Base-by-base conservation (phyloP, 2,797 vertebrate genomes). In the Macropodus opercularis region DNA sequence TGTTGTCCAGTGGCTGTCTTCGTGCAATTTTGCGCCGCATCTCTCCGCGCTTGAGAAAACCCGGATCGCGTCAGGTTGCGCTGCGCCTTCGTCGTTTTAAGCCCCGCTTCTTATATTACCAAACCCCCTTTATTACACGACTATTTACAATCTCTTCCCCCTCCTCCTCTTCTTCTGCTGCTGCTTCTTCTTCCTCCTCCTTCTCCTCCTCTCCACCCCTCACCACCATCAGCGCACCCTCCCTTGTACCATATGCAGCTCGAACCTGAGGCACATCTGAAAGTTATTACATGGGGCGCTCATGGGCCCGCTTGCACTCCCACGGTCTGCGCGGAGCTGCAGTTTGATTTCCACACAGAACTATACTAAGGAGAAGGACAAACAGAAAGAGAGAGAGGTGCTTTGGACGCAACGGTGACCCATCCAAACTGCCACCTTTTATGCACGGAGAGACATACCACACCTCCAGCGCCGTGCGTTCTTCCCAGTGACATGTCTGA, bases 261-360 rank as follows among this genome's bases (percentile, higher is more conserved):
- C 84, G 84, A 92, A 88, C 89, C 89, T 87, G 79, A 87, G 87
- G 82, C 86, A 90, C 87, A 91, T 90, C 87, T 93, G 87, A 92
- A 92, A 93, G 79, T 92, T 92, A 89, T 92, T 91, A 91, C 72
- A 83, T 57, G 76, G 65, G 77, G 79, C 75, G 75, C 87, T 69
- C 81, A 79, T 84, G 83, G 84, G 78, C 74, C 85, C 80, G 78
- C 76, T 79, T 77, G 75, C 85, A 68, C 87, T 90, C 87, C 86
- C 89, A 81, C 83, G 73, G 83, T 85, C 83, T 72, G 80, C 68
- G 15, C 52, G 27, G 47, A 53, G 53, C 81, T 73, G 71, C 78
- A 84, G 76, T 83, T 77, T 79, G 77, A 80, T 80, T 87, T 84
- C 81, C 84, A 89, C 76, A 53, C 63, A 54, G 58, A 55, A 61